Evolutionary conservation across 1,140 invertebrate species (phyloP), one percentile per base, ranked within the genome.

Genomic region (Diorhabda sublineata): DNA sequence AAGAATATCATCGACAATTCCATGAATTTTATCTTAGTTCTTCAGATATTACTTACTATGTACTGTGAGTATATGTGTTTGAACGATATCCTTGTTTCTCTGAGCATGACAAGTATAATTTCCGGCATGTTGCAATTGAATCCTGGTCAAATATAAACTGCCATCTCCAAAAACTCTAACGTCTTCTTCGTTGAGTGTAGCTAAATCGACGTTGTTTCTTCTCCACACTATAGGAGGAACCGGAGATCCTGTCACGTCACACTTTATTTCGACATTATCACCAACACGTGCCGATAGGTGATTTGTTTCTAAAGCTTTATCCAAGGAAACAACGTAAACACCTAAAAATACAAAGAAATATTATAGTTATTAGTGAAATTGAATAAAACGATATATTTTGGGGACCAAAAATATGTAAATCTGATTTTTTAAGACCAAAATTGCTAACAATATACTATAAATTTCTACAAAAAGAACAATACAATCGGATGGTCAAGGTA

Each of bases 81-180:
- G 91, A 57, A 91, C 87, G 41, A 92, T 86, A 74, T 91, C 88
- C 52, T 88, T 87, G 77, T 92, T 91, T 44, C 89, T 84, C 71
- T 90, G 85, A 42, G 91, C 91, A 75, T 92, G 88, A 78, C 92
- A 94, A 1, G 90, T 90, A 80, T 92, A 93, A 83, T 94, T 94
- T 7, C 92, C 92, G 43, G 90, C 88, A 77, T 93, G 90, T 41
- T 91, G 85, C 45, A 93, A 83, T 73, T 91, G 90, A 58, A 92
- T 87, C 62, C 88, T 85, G 45, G 88, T 91, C 63, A 93, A 83
- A 80, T 92, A 94, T 6, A 94, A 82, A 41, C 89, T 90, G 0
- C 91, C 91, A 73, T 91, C 90, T 52, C 84, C 87, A 79, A 90
- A 91, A 5, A 91, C 88, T 58, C 88, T 82, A 62, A 90, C 84